Evolutionary conservation across 2,888 invertebrate genomes (phyloP), one percentile per base, ranked within the genome.

Genomic region (Ernsta delagoae): DNA sequence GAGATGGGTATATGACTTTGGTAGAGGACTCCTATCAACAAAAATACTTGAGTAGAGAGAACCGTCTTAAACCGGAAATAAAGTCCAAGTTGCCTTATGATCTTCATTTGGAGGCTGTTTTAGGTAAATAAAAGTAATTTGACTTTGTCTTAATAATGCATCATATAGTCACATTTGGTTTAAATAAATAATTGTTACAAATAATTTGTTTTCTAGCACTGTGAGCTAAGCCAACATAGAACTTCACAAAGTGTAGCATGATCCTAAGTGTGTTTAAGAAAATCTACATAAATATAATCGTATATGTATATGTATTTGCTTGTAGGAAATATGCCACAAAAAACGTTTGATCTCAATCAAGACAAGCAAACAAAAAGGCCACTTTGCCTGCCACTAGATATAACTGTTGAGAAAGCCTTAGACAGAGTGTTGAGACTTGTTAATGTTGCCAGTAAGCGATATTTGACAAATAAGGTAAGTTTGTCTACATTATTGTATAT

Each of bases 381-480:
- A 0, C 79, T 96, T 7, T 79, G 85, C 0, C 79, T 97, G 39
- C 96, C 96, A 0, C 76, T 78, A 39, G 84, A 88, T 63, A 76
- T 96, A 7, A 95, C 94, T 0, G 95, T 98, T 0, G 90, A 92
- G 70, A 95, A 95, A 68, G 97, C 97, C 0, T 89, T 98, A 7
- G 94, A 96, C 69, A 93, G 96, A 73, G 99, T 99, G 0, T 88
- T 99, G 57, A 94, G 97, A 74, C 94, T 99, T 31, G 98, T 99
- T 0, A 96, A 98, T 1, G 99, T 99, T 5, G 97, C 97, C 59
- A 98, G 99, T 86, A 99, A 99, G 87, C 94, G 99, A 76, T 99
- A 98, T 84, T 94, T 99, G 54, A 99, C 98, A 0, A 99, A 97
- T 82, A 99, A 99, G 95, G 99, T 93, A 78, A 24, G 50, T 53